These are phyloP conservation scores for Glareola pratincola DNA, from an alignment of 2,113 vertebrate genomes.

Conservation along the genomic window DNA sequence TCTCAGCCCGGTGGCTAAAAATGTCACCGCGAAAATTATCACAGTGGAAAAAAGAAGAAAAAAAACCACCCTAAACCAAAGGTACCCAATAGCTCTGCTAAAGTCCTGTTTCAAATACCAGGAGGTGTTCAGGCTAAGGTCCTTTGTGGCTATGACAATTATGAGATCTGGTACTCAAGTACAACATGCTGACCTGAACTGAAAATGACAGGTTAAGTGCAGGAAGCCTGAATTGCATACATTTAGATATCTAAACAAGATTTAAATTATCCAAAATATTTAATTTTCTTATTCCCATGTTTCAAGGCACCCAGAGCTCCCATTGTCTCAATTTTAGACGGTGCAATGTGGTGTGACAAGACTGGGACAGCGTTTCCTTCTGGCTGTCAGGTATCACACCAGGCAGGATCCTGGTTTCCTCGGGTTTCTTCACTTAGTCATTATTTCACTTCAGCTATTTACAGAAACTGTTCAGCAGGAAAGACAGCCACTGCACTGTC, in stretches of 20 bases:
- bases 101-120: neutral
- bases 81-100: neutral
- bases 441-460: constrained; percentile 34
- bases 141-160: neutral
- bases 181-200: neutral
- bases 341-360: neutral
- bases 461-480: neutral
- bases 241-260: neutral
- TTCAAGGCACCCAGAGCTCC: neutral
- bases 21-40: neutral
- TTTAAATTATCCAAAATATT: neutral
- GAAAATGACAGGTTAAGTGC: neutral
- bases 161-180: neutral
- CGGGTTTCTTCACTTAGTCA: neutral
- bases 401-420: constrained; percentile 16
- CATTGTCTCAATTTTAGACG: neutral
- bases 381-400: constrained; percentile 1
- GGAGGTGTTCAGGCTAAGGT: neutral
- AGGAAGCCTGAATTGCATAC: neutral
- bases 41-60: neutral
- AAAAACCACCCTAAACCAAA: neutral
- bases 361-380: neutral
- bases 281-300: neutral
- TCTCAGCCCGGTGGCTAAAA: neutral
- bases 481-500: neutral